Evolutionary conservation across 2,797 vertebrate species (phyloP), one percentile per base, ranked within the genome.

Genomic region (Poeciliopsis gracilis): DNA sequence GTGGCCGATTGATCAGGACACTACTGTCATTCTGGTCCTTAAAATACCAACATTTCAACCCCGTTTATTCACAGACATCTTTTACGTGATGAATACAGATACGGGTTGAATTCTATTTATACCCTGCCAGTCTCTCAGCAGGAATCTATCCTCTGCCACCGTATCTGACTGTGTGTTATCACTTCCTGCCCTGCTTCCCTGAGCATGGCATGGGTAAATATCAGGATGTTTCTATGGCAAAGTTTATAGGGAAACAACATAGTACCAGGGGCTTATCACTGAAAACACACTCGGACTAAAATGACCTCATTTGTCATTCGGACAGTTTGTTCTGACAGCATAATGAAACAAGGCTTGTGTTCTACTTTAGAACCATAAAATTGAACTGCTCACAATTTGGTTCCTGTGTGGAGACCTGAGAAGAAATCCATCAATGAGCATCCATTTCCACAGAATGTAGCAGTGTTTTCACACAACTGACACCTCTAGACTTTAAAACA

Each of bases 151-250:
- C 66, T 41, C 82, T 84, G 86, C 78, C 78, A 82, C 73, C 55
- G 72, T 77, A 82, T 78, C 76, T n/a, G 41, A 82, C 86, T 84
- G 80, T 82, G 76, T 77, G 81, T 87, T 93, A 94, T 94, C 94
- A 87, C 83, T 90, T 94, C 88, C 91, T 85, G 78, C 71, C 82
- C 78, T 73, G 86, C 74, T 91, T 90, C 87, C 86, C 57, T 53
- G 55, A 83, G 75, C 51, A 36, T n/a, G 49, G 79, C 84, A 78
- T 84, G 80, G 73, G 78, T 25, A 79, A 82, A 84, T 85, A 92
- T 89, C 87, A 82, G 87, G 75, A 89, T 78, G 85, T 89, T 89
- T 83, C 81, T 82, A 78, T 79, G 81, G 78, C 80, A 81, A 78
- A 87, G 82, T 84, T 80, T 79, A 84, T 38, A 86, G 81, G 83